phyloP scores from a whole-genome alignment of 2,888 invertebrate genomes.

The Alviniconcha strummeri region DNA sequence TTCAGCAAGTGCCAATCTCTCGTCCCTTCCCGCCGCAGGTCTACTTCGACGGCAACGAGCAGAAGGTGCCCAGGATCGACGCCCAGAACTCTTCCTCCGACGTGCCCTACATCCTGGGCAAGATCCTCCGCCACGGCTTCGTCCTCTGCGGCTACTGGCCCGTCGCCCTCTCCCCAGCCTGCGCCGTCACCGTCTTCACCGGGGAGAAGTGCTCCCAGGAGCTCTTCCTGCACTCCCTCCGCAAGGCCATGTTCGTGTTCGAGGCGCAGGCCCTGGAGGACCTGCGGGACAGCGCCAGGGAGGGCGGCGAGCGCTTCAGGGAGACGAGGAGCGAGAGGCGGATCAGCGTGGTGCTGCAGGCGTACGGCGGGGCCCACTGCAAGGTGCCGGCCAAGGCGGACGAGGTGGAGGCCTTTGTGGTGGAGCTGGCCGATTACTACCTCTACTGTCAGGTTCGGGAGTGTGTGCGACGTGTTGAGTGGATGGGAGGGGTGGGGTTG shows the following conservation, averaged over 20 bases:
- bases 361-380: constrained; percentile 12
- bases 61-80: neutral
- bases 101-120: constrained; percentile 24
- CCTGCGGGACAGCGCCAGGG: neutral
- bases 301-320: constrained; percentile 5
- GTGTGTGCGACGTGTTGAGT: neutral
- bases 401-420: constrained; percentile 11
- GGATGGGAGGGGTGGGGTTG: neutral
- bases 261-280: constrained; percentile 9
- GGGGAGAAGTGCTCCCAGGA: constrained; percentile 18
- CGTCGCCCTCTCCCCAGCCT: constrained; percentile 16
- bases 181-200: constrained; percentile 16
- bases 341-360: constrained; percentile 10
- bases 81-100: neutral
- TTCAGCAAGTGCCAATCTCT: too few relatives aligned
- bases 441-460: constrained; percentile 21
- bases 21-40: too few relatives aligned
- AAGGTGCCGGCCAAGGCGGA: neutral
- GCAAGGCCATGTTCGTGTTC: constrained; percentile 3
- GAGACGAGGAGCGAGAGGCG: neutral
- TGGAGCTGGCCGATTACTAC: constrained; percentile 20
- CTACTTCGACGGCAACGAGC: too few relatives aligned
- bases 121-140: constrained; percentile 14
- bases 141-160: constrained; percentile 23
- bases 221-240: neutral